Evolutionary conservation across 2,888 invertebrate species (phyloP).

Genomic region (Mythimna pallens): DNA sequence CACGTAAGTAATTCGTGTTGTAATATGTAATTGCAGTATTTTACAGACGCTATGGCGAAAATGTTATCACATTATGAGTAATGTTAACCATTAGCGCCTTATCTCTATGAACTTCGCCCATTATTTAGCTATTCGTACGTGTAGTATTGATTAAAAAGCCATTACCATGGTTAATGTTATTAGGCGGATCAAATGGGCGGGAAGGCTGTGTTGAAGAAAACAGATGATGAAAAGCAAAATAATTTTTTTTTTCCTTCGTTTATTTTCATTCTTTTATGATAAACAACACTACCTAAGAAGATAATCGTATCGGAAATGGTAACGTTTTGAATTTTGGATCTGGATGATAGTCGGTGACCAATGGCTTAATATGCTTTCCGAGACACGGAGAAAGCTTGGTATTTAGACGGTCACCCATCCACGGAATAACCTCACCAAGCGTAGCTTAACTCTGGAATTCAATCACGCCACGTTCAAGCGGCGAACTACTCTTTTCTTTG

Average conservation of each 20-base stretch:
- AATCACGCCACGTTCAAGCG: no score
- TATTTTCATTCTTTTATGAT: neutral
- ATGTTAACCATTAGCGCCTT: conserved; percentile 38
- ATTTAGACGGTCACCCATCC: no score
- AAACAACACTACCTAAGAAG: neutral
- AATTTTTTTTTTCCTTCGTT: neutral
- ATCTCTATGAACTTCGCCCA: conserved; percentile 41
- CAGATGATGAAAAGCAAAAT: neutral
- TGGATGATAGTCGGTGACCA: no score
- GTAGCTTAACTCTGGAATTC: no score
- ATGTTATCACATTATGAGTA: conserved; percentile 39
- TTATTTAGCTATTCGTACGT: conserved; percentile 31
- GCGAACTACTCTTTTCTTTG: neutral
- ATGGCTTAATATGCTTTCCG: no score
- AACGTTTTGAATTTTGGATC: neutral
- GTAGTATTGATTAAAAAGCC: conserved; percentile 23
- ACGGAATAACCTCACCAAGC: no score
- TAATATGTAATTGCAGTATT: conserved; percentile 7
- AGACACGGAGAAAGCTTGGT: no score
- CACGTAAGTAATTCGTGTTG: neutral
- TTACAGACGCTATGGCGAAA: conserved; percentile 11
- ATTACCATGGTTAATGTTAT: conserved; percentile 21
- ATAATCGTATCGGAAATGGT: neutral
- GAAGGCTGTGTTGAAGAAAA: neutral
- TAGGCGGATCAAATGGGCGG: neutral